Evolutionary conservation across 2,797 vertebrate species (phyloP).

Genomic region (Distichodus sexfasciatus): DNA sequence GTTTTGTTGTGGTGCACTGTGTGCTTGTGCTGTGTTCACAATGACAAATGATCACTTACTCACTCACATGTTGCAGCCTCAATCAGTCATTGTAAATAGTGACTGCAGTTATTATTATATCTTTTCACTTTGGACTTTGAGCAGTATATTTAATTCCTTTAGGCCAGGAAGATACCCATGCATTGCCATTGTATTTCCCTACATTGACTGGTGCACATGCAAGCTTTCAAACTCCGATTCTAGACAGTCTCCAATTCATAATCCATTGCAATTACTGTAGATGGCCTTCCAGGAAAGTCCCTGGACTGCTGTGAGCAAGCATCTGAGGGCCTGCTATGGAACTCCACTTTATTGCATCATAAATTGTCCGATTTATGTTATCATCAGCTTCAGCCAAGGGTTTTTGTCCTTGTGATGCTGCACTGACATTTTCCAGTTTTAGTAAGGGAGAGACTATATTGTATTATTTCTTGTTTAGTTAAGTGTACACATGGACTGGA

Average conservation of each 20-base stretch:
- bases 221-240: neutral
- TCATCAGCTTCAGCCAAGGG: constrained; percentile 29
- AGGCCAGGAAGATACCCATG: constrained; percentile 2
- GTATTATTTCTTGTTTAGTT: constrained; percentile 36
- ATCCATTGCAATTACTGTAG: constrained; percentile 20
- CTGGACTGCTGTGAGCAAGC: constrained; percentile 24
- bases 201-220: neutral
- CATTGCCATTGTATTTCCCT: constrained; percentile 15
- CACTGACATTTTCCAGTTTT: constrained; percentile 23
- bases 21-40: too few species aligned
- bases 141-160: constrained; percentile 1
- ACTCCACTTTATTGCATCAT: constrained; percentile 37
- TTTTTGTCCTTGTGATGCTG: constrained; percentile 21
- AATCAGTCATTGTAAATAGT: constrained; percentile 2
- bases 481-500: constrained; percentile 5
- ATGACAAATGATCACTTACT: too few species aligned
- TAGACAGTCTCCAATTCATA: constrained; percentile 17
- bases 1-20: too few species aligned
- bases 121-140: neutral
- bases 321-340: constrained; percentile 22
- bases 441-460: constrained; percentile 21
- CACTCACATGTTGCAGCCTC: too few species aligned
- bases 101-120: constrained; percentile 3
- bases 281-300: constrained; percentile 28
- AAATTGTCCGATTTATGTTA: constrained; percentile 40